Evolutionary conservation across 2,113 vertebrate genomes (phyloP).

Genomic region (Neotoma lepida): DNA sequence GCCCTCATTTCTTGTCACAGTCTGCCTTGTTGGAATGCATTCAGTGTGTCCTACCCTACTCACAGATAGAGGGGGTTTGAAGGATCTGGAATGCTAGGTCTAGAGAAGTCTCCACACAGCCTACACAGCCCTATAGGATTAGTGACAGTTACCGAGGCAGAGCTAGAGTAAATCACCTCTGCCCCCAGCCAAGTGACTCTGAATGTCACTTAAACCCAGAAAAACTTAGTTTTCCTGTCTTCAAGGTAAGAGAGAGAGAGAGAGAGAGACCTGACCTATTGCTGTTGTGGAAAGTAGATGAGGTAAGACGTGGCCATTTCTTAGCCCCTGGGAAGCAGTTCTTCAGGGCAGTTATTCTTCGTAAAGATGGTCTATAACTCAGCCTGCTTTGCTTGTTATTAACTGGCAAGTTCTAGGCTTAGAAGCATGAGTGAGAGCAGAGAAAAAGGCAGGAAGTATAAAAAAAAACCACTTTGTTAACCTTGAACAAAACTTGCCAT

Average conservation of each 20-base stretch:
- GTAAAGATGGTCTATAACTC: not conserved
- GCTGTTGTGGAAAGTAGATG: not conserved
- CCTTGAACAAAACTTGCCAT: not conserved
- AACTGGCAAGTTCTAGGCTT: not conserved
- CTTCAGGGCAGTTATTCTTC: not conserved
- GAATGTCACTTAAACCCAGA: not conserved
- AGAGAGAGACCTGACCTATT: not conserved
- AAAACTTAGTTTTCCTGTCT: not conserved
- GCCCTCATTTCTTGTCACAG: not conserved
- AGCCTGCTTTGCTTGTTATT: not conserved
- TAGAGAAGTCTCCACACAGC: not conserved
- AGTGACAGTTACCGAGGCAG: not conserved
- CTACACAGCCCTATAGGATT: not conserved
- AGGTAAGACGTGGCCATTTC: not conserved
- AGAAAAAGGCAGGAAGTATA: constrained; percentile 13
- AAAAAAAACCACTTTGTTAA: not conserved
- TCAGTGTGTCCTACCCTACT: not conserved
- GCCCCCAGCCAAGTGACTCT: not conserved
- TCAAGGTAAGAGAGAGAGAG: not conserved
- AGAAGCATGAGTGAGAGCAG: not conserved
- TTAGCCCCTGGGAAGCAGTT: not conserved
- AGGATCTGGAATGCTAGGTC: not conserved
- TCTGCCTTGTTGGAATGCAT: not conserved
- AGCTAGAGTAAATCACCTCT: not conserved
- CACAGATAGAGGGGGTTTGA: not conserved